Evolutionary conservation across 2,888 invertebrate species (phyloP), one percentile per base, ranked within the genome.

Genomic region (Hofmannophila pseudospretella): DNA sequence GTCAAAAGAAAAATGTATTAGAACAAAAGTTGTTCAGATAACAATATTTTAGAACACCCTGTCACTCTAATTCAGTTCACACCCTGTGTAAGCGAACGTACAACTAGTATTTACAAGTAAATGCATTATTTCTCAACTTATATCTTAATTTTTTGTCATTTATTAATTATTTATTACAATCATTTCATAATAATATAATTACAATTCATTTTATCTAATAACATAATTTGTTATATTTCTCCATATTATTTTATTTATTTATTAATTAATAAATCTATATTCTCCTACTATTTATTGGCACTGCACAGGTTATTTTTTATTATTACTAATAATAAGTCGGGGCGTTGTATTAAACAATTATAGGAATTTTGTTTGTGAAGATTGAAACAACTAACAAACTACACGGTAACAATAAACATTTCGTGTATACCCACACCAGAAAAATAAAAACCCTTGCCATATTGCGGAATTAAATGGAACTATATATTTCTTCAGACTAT

Each of bases 201-300:
- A 14, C 30, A 27, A 27, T 27, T 23, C 7, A 27, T 27, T 27
- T 27, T 11, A 4, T 4, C 11, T 32, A 16, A 16, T 35, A 38
- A 25, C 16, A 9, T 27, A 30, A 33, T 4, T 29, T 30, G 33
- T 14, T 32, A 27, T 22, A 22, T 31, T 33, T 23, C 27, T 39
- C 30, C 10, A 19, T 22, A 5, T 36, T 16, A 12, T 11, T 8
- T n/a, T 27, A 27, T 27, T 10, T 10, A 9, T 10, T 10, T 27
- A 25, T 39, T 16, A 16, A n/a, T n/a, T 16, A 16, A 39, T 33
- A 35, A 13, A 14, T 29, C 33, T 33, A 39, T 36, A 40, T 43
- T 39, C 27, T 25, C 25, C 4, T 7, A 27, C n/a, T 27, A 27
- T 45, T n/a, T 51, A 56, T 58, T 58, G 60, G 56, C 60, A 58